Evolutionary conservation across 2,797 vertebrate genomes (phyloP).

Genomic region (Hemitrygon akajei): DNA sequence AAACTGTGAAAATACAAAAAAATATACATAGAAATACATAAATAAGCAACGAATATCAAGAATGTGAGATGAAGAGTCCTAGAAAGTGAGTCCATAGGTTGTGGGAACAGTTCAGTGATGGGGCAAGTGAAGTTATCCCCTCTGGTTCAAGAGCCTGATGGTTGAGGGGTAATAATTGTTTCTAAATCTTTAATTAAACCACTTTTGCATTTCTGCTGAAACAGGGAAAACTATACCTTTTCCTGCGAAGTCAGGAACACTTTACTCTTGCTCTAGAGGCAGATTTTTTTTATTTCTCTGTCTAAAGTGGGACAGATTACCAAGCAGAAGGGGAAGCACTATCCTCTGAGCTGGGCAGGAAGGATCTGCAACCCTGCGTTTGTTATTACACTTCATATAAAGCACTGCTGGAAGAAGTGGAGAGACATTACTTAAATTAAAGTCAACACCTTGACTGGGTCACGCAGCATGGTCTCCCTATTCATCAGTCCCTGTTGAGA

Average conservation of each 20-base stretch:
- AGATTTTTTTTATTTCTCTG: too few species aligned
- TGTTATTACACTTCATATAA: slow-evolving; percentile 10
- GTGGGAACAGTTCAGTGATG: too few species aligned
- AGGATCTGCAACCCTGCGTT: background rate
- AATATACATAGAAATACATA: too few species aligned
- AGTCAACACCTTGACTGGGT: slow-evolving; percentile 29
- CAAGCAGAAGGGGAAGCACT: background rate
- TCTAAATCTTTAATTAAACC: background rate
- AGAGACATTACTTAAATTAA: slow-evolving; percentile 26
- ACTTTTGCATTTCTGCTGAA: background rate
- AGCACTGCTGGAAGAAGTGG: background rate
- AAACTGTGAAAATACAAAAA: too few species aligned
- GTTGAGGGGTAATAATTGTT: too few species aligned
- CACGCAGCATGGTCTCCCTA: background rate
- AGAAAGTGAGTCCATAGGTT: too few species aligned
- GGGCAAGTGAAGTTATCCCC: too few species aligned
- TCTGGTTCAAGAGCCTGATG: too few species aligned
- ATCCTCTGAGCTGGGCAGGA: background rate
- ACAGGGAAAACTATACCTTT: background rate
- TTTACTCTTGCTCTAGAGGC: background rate
- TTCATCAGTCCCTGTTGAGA: slow-evolving; percentile 20
- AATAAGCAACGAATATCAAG: too few species aligned
- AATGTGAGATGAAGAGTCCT: too few species aligned
- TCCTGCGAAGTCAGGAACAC: background rate
- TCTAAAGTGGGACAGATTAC: background rate